Base-by-base conservation (phyloP, 1,140 invertebrate genomes). In the Pachypeltis micranthus region DNA sequence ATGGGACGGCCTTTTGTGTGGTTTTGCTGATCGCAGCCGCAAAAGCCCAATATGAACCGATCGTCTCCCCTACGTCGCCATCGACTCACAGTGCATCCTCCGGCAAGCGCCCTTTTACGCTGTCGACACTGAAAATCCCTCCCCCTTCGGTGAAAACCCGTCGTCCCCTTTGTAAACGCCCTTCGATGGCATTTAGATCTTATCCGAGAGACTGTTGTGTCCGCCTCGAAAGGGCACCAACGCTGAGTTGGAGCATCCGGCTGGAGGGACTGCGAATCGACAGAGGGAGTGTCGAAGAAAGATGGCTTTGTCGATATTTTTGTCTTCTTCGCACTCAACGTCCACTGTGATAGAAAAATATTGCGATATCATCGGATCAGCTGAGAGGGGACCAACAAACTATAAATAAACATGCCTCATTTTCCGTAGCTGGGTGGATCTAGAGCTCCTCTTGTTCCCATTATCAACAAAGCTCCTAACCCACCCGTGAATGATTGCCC, bases 321-420 rank as follows among this genome's bases (percentile, higher is more conserved):
- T n/a, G n/a, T n/a, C 34, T n/a, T n/a, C 7, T n/a, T 39, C 7
- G 7, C 34, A n/a, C 34, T 39, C 21, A n/a, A n/a, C 47, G 12
- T 51, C 47, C 47, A 16, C 21, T 10, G 47, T 4, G 12, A 51
- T 14, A 16, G 21, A 10, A 21, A 51, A 51, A 51, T 51, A 51
- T 51, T 51, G 47, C 47, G 47, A 51, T 51, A 21, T 51, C 47
- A 51, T 51, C 47, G 21, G 47, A 51, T 51, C 47, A 14, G 47
- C 12, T 51, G 19, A 21, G 4, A 10, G 47, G 10, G 47, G 47
- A 21, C 19, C 47, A 10, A 51, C 23, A 16, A 51, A 10, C n/a
- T n/a, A 39, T 39, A 39, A 39, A 39, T 39, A 39, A 39, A 39
- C 34, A 39, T 39, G n/a, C 7, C 34, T n/a, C n/a, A 39, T 39